phyloP scores from a whole-genome alignment of 2,797 vertebrate species.

The Karalla daura region DNA sequence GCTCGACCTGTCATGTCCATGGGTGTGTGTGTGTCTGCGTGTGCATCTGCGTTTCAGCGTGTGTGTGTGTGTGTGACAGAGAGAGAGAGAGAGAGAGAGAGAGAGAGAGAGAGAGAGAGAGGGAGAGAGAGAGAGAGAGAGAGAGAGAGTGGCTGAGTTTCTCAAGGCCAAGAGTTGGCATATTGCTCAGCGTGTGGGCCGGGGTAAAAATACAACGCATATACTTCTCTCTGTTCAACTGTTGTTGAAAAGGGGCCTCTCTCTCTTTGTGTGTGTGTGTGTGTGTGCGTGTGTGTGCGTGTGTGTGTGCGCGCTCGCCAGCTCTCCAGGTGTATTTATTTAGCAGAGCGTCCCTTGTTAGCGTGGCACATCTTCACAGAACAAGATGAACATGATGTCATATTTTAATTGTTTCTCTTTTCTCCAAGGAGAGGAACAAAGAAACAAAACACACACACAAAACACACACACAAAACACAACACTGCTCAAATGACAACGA shows the following conservation, averaged over 20 bases:
- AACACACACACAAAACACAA: too few species aligned
- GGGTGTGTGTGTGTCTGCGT: constrained; percentile 72
- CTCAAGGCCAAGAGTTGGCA: constrained; percentile 80
- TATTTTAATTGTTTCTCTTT: background rate
- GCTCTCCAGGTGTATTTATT: constrained; percentile 38
- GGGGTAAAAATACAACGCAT: constrained; percentile 80
- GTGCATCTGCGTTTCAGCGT: constrained; percentile 50
- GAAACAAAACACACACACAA: constrained; percentile 1
- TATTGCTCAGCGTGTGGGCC: constrained; percentile 77
- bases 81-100: constrained; percentile 61
- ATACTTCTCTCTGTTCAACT: constrained; percentile 69
- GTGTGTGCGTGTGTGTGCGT: constrained; percentile 10
- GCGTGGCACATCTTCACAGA: constrained; percentile 20
- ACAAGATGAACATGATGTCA: constrained; percentile 8
- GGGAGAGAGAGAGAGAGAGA: constrained; percentile 61
- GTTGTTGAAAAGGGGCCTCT: constrained; percentile 58
- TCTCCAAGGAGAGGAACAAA: background rate
- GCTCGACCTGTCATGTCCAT: constrained; percentile 74
- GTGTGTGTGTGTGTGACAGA: constrained; percentile 32
- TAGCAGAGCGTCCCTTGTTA: constrained; percentile 15
- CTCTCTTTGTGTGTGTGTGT: background rate
- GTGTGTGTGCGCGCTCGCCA: constrained; percentile 14
- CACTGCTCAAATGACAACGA: too few species aligned
- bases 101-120: constrained; percentile 33
- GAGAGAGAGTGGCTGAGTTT: constrained; percentile 46